Conservation (phyloP, 2,113 vertebrate species). For the Rissa tridactyla region DNA sequence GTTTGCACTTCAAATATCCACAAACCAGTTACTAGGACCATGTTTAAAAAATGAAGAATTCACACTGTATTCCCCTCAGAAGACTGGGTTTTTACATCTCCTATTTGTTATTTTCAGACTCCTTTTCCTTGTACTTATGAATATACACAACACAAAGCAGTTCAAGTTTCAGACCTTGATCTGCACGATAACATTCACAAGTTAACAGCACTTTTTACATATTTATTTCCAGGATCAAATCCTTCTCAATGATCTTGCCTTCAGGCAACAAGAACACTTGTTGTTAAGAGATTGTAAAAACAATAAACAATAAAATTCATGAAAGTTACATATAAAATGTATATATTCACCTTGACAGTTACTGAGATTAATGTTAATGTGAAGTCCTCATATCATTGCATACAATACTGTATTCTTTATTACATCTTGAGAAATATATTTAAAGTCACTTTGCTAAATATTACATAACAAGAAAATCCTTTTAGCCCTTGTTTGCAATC, state of each 20-base stretch:
- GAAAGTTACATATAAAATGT: neutral
- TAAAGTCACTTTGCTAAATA: constrained; percentile 20
- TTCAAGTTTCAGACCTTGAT: neutral
- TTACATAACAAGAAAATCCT: constrained; percentile 58
- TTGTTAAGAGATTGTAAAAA: neutral
- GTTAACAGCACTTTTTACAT: neutral
- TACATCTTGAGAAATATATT: neutral
- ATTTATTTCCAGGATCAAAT: neutral
- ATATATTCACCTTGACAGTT: neutral
- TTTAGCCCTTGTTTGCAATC: constrained; percentile 63
- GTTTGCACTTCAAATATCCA: neutral
- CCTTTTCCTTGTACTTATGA: neutral
- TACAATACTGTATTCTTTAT: neutral
- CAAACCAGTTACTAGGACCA: neutral
- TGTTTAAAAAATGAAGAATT: neutral
- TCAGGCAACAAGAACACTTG: neutral
- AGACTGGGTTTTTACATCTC: neutral
- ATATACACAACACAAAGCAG: neutral
- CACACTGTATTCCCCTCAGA: neutral
- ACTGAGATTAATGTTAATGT: neutral
- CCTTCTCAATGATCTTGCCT: neutral
- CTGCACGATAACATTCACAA: neutral
- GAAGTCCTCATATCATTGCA: neutral
- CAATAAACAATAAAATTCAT: neutral
- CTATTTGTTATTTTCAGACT: neutral